A percentile compares a stretch with the other conserved stretches of the same genome.
Evolutionary conservation across 2,888 invertebrate genomes (phyloP).

Genomic region (Syritta pipiens): DNA sequence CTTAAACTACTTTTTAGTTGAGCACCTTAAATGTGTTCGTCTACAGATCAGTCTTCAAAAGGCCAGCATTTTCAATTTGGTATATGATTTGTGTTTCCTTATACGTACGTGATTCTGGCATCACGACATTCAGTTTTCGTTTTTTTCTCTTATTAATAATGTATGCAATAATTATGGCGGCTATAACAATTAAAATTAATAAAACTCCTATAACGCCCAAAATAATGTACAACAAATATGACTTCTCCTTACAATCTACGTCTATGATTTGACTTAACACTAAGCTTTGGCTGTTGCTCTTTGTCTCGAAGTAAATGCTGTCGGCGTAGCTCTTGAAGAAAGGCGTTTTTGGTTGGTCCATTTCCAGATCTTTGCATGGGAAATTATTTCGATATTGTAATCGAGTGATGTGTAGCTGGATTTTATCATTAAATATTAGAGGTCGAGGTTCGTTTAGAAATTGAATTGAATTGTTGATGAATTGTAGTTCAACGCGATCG

Average conservation of each 20-base stretch:
- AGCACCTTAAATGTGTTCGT: conserved; percentile 1
- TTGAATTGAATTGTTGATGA: conserved; percentile 76
- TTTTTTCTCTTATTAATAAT: conserved; percentile 82
- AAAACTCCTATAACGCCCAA: conserved; percentile 79
- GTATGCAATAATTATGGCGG: conserved; percentile 79
- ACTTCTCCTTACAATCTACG: conserved; percentile 73
- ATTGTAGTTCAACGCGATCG: conserved; percentile 76
- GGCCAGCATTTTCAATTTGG: conserved; percentile 90
- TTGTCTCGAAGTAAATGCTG: conserved; percentile 73
- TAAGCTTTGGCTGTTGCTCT: conserved; percentile 70
- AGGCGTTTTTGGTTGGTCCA: conserved; percentile 72
- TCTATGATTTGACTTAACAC: conserved; percentile 74
- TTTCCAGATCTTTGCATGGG: conserved; percentile 74
- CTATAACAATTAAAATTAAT: conserved; percentile 79
- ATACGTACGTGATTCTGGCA: conserved; percentile 90
- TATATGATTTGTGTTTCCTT: conserved; percentile 92
- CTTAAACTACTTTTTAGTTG: neutral
- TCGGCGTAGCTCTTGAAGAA: conserved; percentile 76
- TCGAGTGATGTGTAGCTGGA: conserved; percentile 75
- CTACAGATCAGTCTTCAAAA: conserved; percentile 87
- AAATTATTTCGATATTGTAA: conserved; percentile 74
- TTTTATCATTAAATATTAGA: conserved; percentile 74
- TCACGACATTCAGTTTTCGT: conserved; percentile 84
- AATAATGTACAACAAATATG: conserved; percentile 79
- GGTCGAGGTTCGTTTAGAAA: conserved; percentile 71